Evolutionary conservation across 2,888 invertebrate genomes (phyloP).

Genomic region (Pachycephus smyrnensis): DNA sequence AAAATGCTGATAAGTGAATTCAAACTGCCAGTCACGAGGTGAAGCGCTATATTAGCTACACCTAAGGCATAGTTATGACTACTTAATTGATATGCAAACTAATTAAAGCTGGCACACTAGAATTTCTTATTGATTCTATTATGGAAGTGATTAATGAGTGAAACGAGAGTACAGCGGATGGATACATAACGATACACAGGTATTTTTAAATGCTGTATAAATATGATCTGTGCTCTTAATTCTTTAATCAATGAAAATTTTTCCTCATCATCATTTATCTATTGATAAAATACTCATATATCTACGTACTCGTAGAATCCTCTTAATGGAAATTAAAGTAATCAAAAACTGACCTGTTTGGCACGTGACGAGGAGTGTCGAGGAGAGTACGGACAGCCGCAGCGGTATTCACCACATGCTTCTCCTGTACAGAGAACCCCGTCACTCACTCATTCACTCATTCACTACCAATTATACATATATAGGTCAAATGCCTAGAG

Average conservation of each 20-base stretch:
- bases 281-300: neutral
- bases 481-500: neutral
- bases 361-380: slow-evolving; percentile 65
- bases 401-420: slow-evolving; percentile 63
- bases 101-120: neutral
- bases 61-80: neutral
- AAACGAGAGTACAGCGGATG: neutral
- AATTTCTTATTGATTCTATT: neutral
- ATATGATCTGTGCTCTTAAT: neutral
- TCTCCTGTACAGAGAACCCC: slow-evolving; percentile 66
- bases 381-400: slow-evolving; percentile 62
- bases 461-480: slow-evolving; percentile 51
- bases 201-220: neutral
- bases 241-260: neutral
- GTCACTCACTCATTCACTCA: slow-evolving; percentile 63
- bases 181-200: neutral
- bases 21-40: neutral
- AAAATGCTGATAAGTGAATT: neutral
- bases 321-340: slow-evolving; percentile 19
- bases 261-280: neutral
- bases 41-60: neutral
- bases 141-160: neutral
- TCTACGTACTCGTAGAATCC: neutral
- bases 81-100: neutral
- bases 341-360: slow-evolving; percentile 62